Evolutionary conservation across 2,797 vertebrate species (phyloP), one percentile per base, ranked within the genome.

Genomic region (Glyptemys insculpta): DNA sequence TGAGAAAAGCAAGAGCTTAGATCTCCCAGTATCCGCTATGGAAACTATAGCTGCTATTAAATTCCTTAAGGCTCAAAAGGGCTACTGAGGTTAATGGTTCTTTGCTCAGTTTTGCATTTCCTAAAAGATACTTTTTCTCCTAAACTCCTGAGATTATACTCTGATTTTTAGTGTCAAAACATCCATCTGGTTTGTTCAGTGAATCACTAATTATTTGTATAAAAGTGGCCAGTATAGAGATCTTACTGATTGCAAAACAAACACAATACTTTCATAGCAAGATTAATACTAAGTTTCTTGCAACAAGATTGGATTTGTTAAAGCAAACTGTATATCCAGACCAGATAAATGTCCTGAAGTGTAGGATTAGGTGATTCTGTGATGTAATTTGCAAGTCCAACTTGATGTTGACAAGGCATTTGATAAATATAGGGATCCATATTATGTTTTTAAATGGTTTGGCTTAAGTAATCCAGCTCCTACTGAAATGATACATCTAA

Each of bases 61-160:
- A 95, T 94, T 91, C 86, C 80, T 94, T 88, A 93, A 93, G 92
- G 54, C 81, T 95, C 72, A 29, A 59, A 81, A 94, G 81, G 41
- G 12, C 92, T 92, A 68, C 57, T 89, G 88, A 53, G 95, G 15
- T 85, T 96, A 81, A 85, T 5, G 79, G 85, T 83, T 79, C 37
- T 90, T 57, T 91, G 25, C 34, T 56, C 50, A 91, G 25, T 54
- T 97, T 93, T 94, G 76, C 94, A 91, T 96, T 96, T 93, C 72
- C 37, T 94, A 11, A 76, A 96, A 87, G 10, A 62, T 85, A n/a
- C 37, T 74, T 6, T 78, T 92, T 85, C 83, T 89, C 56, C 83
- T 94, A 81, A 93, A 90, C 44, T 93, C 56, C 72, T 93, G 78
- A 92, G 86, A 78, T 93, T 87, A 92, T 91, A 83, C 41, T 57